Conservation (phyloP, 2,888 invertebrate species). For the Mermis nigrescens region DNA sequence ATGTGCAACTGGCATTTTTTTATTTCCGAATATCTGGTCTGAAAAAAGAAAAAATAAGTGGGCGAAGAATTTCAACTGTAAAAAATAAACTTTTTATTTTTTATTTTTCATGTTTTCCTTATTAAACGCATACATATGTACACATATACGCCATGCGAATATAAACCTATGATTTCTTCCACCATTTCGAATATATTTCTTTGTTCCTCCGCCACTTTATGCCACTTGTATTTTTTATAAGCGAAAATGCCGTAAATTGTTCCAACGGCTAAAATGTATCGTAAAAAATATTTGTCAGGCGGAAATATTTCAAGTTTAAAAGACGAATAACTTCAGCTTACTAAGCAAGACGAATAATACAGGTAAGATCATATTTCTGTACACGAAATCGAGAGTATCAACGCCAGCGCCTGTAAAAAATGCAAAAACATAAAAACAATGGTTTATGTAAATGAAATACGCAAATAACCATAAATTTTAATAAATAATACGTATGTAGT, state of each 20-base stretch:
- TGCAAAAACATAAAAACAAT: not conserved
- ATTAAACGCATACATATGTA: not conserved
- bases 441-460: no score
- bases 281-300: not conserved
- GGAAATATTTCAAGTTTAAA: not conserved
- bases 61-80: no score
- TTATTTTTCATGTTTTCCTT: no score
- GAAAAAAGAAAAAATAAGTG: no score
- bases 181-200: constrained; percentile 4
- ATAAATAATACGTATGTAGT: no score
- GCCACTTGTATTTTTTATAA: not conserved
- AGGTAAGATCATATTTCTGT: constrained; percentile 3
- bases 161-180: constrained; percentile 7
- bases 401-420: not conserved
- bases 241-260: not conserved
- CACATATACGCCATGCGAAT: not conserved
- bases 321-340: not conserved
- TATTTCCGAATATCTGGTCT: no score
- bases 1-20: no score
- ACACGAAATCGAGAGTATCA: constrained; percentile 4
- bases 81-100: no score
- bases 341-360: not conserved
- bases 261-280: constrained; percentile 2
- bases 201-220: not conserved
- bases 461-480: no score